A percentile compares a stretch with the other conserved stretches of the same genome.
phyloP scores from a whole-genome alignment of 2,113 vertebrate species.

The Bujurquina vittata region DNA sequence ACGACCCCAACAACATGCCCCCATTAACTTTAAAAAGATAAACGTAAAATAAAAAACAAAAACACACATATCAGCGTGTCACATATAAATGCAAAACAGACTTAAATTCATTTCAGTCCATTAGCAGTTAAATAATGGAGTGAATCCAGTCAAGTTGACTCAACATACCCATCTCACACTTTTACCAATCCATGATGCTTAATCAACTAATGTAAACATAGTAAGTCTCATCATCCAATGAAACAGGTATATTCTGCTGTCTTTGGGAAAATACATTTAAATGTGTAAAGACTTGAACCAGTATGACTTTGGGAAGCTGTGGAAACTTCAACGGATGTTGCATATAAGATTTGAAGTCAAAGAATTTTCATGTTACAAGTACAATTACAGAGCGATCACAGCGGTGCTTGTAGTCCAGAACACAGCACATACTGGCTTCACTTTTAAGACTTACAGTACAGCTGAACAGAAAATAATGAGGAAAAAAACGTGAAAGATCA shows the following conservation, averaged over 20 bases:
- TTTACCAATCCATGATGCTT: neutral
- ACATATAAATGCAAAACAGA: neutral
- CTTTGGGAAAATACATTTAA: slow-evolving; percentile 44
- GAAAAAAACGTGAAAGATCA: neutral
- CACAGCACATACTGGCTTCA: slow-evolving; percentile 1
- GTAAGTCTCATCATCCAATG: neutral
- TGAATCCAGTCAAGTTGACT: slow-evolving; percentile 12
- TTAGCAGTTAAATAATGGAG: slow-evolving; percentile 12
- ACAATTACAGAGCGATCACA: neutral
- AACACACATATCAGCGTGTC: neutral
- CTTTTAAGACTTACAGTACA: slow-evolving; percentile 5
- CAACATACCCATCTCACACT: neutral
- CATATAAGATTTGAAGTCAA: slow-evolving; percentile 41
- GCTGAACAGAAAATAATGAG: slow-evolving; percentile 1
- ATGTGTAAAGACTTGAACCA: slow-evolving; percentile 6
- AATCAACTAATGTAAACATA: neutral
- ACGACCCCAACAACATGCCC: neutral
- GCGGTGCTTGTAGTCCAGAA: neutral
- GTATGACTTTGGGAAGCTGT: slow-evolving; percentile 27
- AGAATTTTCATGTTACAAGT: slow-evolving; percentile 11
- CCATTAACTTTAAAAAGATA: slow-evolving; percentile 8
- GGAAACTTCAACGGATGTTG: slow-evolving; percentile 55
- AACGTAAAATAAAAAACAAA: slow-evolving; percentile 6
- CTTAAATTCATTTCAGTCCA: neutral
- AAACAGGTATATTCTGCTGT: neutral